These are phyloP conservation scores for Myodes glareolus DNA, from an alignment of 2,113 vertebrate species.

Conservation along the genomic window DNA sequence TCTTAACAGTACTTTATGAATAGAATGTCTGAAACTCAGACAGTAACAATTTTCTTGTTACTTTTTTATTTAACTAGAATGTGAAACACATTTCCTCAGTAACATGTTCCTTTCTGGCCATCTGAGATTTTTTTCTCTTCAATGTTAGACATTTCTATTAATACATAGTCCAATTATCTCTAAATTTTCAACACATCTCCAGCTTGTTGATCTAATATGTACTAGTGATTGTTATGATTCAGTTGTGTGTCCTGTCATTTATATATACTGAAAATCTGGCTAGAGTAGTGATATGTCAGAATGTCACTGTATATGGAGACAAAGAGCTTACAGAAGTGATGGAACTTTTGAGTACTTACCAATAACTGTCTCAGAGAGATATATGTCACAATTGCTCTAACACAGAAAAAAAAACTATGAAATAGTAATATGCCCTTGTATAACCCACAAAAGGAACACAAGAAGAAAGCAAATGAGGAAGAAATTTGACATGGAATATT, in stretches of 20 bases:
- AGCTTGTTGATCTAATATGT: neutral
- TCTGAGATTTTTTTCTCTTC: neutral
- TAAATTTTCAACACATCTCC: neutral
- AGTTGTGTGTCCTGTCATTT: neutral
- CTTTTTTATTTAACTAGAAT: neutral
- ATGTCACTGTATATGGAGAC: neutral
- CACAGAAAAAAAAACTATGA: neutral
- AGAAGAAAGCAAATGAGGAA: neutral
- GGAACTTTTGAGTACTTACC: neutral
- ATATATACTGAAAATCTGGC: neutral
- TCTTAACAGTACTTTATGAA: neutral
- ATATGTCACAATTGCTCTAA: neutral
- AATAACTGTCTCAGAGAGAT: neutral
- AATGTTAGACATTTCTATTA: neutral
- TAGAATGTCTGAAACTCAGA: neutral
- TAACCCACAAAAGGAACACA: accelerated
- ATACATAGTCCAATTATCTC: neutral
- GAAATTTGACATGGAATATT: neutral
- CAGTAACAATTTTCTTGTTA: neutral
- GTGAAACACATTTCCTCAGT: neutral
- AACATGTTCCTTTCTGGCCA: neutral
- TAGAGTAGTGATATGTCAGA: neutral
- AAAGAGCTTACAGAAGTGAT: neutral
- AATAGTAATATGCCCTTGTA: no score
- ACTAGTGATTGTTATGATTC: no score